Conservation (phyloP, 1,140 invertebrate genomes). For the Camponotus vicinus region DNA sequence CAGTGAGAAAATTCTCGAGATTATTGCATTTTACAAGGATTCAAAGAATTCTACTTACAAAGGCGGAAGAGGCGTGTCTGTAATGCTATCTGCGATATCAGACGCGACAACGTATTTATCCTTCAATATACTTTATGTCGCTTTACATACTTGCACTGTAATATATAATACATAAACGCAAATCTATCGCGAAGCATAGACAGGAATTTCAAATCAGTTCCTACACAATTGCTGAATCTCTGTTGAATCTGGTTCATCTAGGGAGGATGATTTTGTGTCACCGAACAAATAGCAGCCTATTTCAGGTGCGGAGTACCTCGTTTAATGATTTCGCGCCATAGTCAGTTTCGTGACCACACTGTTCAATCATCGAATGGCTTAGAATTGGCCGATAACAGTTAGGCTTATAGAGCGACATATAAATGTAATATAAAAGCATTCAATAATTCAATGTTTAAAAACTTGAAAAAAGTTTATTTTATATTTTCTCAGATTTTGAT, state of each 20-base stretch:
- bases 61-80: conserved; percentile 13
- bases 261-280: conserved; percentile 19
- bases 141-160: conserved; percentile 32
- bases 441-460: neutral
- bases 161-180: neutral
- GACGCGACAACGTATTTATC: conserved; percentile 44
- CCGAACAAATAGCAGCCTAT: conserved; percentile 56
- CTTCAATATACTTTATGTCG: conserved; percentile 40
- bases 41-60: conserved; percentile 44
- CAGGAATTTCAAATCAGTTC: conserved; percentile 20
- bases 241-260: conserved; percentile 35
- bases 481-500: neutral
- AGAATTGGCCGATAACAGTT: conserved; percentile 30
- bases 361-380: conserved; percentile 53
- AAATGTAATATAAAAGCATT: conserved; percentile 9
- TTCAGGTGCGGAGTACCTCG: neutral
- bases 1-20: conserved; percentile 44
- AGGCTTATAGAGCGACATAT: neutral
- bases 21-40: conserved; percentile 43
- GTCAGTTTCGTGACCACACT: conserved; percentile 50
- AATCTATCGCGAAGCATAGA: neutral
- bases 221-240: conserved; percentile 49
- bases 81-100: conserved; percentile 48
- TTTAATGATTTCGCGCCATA: conserved; percentile 51
- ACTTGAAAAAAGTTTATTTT: neutral